These are phyloP conservation scores for Tethya wilhelma DNA, from an alignment of 37 sponge, comb jelly and placozoan species.

Conservation along the genomic window DNA sequence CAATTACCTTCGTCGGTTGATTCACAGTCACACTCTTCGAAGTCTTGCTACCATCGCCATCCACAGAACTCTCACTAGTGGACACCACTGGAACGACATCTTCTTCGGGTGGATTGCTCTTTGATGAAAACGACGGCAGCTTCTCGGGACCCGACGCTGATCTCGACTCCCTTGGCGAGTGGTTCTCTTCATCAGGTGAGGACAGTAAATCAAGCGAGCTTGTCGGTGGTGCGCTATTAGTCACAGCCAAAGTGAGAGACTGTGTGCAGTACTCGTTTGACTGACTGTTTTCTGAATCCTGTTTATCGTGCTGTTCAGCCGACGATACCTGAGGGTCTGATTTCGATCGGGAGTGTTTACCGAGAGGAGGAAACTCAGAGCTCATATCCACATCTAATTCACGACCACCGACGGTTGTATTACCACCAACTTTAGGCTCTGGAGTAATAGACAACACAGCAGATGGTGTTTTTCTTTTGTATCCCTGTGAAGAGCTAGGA, in stretches of 20 bases:
- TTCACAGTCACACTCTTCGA: constrained; percentile 20
- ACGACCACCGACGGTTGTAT: too few relatives aligned
- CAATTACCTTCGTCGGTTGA: constrained; percentile 16
- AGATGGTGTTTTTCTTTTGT: too few relatives aligned
- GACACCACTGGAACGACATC: background rate
- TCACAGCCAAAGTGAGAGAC: too few relatives aligned
- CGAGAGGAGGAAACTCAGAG: constrained; percentile 17
- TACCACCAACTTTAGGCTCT: background rate
- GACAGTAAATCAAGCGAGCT: too few relatives aligned
- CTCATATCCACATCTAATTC: constrained; percentile 5
- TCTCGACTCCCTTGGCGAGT: too few relatives aligned
- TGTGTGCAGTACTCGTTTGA: too few relatives aligned
- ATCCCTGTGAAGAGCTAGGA: too few relatives aligned
- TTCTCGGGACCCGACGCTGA: background rate
- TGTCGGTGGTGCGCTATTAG: too few relatives aligned
- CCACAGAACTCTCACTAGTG: too few relatives aligned
- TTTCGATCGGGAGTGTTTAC: constrained; percentile 7
- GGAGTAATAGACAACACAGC: background rate
- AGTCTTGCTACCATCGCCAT: background rate
- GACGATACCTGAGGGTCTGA: constrained; percentile 18
- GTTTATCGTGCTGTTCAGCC: too few relatives aligned
- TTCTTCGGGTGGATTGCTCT: background rate
- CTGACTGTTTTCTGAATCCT: too few relatives aligned
- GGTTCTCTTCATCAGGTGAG: too few relatives aligned
- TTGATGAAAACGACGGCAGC: background rate